Evolutionary conservation across 2,888 invertebrate species (phyloP).

Genomic region (Pristionchus entomophagus): DNA sequence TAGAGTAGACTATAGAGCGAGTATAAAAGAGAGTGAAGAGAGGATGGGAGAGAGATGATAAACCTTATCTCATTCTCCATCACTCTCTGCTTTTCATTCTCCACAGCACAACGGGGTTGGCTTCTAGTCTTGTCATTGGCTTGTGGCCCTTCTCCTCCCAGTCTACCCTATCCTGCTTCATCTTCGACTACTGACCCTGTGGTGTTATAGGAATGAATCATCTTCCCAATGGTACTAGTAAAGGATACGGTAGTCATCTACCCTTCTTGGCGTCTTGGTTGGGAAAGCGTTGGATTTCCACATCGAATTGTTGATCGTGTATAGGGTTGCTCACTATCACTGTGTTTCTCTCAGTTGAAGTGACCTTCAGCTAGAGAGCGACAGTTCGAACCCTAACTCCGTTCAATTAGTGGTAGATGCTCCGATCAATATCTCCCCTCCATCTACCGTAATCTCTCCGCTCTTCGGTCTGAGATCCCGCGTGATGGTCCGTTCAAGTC

Average conservation of each 20-base stretch:
- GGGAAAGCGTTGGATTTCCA: not conserved
- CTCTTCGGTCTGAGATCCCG: not conserved
- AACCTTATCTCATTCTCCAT: constrained; percentile 37
- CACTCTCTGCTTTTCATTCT: too few species aligned
- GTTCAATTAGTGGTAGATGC: not conserved
- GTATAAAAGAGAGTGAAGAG: not conserved
- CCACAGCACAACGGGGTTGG: too few species aligned
- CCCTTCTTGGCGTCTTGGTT: not conserved
- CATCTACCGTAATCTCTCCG: not conserved
- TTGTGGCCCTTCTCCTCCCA: too few species aligned
- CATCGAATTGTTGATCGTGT: not conserved
- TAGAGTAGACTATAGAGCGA: not conserved
- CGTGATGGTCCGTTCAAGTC: constrained; percentile 40
- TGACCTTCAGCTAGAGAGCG: not conserved
- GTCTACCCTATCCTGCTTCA: not conserved
- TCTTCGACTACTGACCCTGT: not conserved
- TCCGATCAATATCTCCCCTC: not conserved
- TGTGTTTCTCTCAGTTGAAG: not conserved
- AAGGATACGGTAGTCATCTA: too few species aligned
- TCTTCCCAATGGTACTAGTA: too few species aligned
- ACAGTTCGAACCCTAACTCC: not conserved
- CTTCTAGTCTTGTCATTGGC: too few species aligned
- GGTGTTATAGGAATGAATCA: too few species aligned
- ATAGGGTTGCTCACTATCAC: not conserved
- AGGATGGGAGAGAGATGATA: not conserved